Evolutionary conservation across 2,888 invertebrate genomes (phyloP).

Genomic region (Drosophila diplacantha): DNA sequence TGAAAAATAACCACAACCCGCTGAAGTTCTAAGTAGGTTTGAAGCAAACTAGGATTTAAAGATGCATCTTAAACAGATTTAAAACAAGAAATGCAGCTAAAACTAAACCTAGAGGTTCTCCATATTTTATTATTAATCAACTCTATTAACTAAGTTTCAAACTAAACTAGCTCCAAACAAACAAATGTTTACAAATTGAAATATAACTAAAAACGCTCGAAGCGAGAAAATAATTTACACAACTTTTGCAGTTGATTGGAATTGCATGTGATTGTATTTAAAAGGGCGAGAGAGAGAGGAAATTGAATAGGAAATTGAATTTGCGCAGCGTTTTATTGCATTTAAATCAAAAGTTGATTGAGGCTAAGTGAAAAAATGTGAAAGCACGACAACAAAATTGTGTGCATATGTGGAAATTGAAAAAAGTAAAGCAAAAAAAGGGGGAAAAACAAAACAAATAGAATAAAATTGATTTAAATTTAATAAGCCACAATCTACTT

Average conservation of each 20-base stretch:
- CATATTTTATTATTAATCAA: too few species aligned
- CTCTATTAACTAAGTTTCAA: neutral
- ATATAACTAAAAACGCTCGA: neutral
- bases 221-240: neutral
- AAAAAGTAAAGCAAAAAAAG: neutral
- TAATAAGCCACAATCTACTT: constrained; percentile 2
- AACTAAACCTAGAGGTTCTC: neutral
- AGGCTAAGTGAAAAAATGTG: constrained; percentile 2
- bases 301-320: constrained; percentile 37
- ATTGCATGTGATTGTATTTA: constrained; percentile 22
- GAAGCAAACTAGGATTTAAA: neutral
- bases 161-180: neutral
- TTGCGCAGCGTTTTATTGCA: constrained; percentile 25
- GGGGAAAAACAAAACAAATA: neutral
- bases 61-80: too few species aligned
- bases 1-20: constrained; percentile 44
- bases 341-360: constrained; percentile 25
- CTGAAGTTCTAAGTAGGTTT: constrained; percentile 30
- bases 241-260: constrained; percentile 2
- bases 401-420: neutral
- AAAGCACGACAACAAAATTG: neutral
- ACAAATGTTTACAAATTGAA: neutral
- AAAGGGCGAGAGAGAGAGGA: constrained; percentile 13
- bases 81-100: neutral
- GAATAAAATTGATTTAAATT: neutral